Conservation (phyloP, 2,888 invertebrate species). For the Caenorhabditis sp. region DNA sequence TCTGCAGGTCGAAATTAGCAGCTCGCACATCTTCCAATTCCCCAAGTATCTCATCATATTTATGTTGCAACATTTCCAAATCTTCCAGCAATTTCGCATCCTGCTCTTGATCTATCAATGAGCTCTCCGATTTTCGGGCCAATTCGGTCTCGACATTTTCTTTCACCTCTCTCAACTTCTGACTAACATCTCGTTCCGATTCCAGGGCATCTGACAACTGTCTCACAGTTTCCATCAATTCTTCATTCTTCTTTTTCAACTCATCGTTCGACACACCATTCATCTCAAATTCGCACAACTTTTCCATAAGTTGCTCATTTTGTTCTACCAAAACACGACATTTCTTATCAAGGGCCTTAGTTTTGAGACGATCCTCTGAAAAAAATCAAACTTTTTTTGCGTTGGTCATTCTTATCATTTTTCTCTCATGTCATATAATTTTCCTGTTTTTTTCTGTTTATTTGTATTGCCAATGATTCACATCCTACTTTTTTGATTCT, state of each 20-base stretch:
- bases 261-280: slow-evolving; percentile 17
- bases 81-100: slow-evolving; percentile 12
- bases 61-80: slow-evolving; percentile 27
- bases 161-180: slow-evolving; percentile 19
- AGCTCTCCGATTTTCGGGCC: background rate
- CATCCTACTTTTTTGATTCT: background rate
- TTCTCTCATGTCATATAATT: background rate
- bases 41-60: slow-evolving; percentile 24
- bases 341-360: slow-evolving; percentile 64
- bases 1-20: slow-evolving; percentile 50
- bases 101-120: background rate
- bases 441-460: no score
- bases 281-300: slow-evolving; percentile 53
- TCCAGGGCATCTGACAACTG: slow-evolving; percentile 18
- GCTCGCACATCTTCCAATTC: slow-evolving; percentile 38
- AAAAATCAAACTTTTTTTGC: background rate
- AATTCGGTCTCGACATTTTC: slow-evolving; percentile 20
- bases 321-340: slow-evolving; percentile 62
- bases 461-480: no score
- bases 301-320: slow-evolving; percentile 58
- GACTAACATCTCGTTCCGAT: slow-evolving; percentile 24
- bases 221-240: slow-evolving; percentile 1
- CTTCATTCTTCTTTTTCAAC: slow-evolving; percentile 12
- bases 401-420: background rate
- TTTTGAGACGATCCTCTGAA: slow-evolving; percentile 62